Base-by-base conservation (phyloP, 1,140 invertebrate species). In the Lethocerus indicus region DNA sequence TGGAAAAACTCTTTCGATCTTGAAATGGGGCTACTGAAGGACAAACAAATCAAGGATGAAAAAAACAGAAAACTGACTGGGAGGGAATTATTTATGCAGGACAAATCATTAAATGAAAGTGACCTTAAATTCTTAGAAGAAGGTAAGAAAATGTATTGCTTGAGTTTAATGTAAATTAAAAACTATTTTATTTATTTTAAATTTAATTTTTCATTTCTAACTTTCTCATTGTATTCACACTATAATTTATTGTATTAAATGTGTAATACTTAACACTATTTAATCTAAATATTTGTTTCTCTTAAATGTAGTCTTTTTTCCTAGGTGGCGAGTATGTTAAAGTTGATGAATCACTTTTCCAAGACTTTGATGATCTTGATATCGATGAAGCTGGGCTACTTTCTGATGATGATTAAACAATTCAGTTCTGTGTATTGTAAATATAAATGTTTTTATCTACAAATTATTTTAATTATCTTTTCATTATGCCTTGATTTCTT, bases 1-100 rank as follows among this genome's bases (percentile, higher is more conserved):
- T 98, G 94, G 94, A 93, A 94, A 63, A 74, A 79, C 48, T 79
- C 82, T 53, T 98, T 97, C 73, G 92, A 98, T 66, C 75, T 79
- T 43, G 90, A 95, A 66, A 82, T 83, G 65, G 78, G 78, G 16
- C 77, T 84, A 47, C 67, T 78, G n/a, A 83, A 81, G 37, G 78
- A 78, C 63, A 72, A 71, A 58, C 78, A 83, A 60, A n/a, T n/a
- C n/a, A 74, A 76, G 35, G 73, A 77, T 49, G 75, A 74, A 52
- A 80, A 79, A 57, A 77, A 80, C 51, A 76, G 72, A 23, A 84
- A 65, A 53, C 52, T 63, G 24, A 63, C 61, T 21, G 59, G 93
- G 12, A 78, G 76, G 65, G 89, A 96, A 69, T 68, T 96, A 26
- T 98, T 98, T 69, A 75, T 95, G 65, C 78, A 72, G 49, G 92